Evolutionary conservation across 1,140 invertebrate species (phyloP), one percentile per base, ranked within the genome.

Genomic region (Drosophila mauritiana): DNA sequence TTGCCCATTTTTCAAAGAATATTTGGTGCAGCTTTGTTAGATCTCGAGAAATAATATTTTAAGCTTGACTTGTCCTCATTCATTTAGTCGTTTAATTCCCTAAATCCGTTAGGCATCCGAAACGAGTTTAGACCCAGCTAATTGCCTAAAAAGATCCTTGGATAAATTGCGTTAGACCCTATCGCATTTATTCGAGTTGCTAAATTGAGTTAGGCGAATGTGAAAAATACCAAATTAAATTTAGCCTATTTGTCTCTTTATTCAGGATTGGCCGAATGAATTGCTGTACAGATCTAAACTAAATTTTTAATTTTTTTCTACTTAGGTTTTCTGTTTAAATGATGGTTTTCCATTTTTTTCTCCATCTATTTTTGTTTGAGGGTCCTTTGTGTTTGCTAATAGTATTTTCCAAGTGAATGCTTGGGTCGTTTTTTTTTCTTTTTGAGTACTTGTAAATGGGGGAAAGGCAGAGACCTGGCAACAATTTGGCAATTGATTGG

Each of bases 401-500:
- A 78, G 73, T 64, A 63, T 68, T 78, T 78, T 75, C 56, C 73
- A 55, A 67, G 62, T 78, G 73, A 76, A 76, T 58, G 61, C 63
- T 39, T 68, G 42, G 52, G 58, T 17, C 31, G 34, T 12, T 25
- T 55, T 25, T 31, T 39, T 34, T 17, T 40, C 17, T 56, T 25
- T 13, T 22, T 31, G 8, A 15, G 57, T 46, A 57, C 53, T 56
- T 65, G 15, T 20, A 25, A 34, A 42, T 13, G 20, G 7, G 27
- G 12, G 45, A 57, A 40, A n/a, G 40, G 40, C 65, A 65, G 49
- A 39, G 54, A 55, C 62, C 62, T 63, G 59, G 40, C 73, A 75
- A 80, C 73, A 70, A 63, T 72, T 78, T 76, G 62, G 46, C 82
- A 88, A 89, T 89, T 84, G 84, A 89, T 89, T 89, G 84, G 80